Evolutionary conservation across 2,888 invertebrate species (phyloP).

Genomic region (Eupithecia exiguata): DNA sequence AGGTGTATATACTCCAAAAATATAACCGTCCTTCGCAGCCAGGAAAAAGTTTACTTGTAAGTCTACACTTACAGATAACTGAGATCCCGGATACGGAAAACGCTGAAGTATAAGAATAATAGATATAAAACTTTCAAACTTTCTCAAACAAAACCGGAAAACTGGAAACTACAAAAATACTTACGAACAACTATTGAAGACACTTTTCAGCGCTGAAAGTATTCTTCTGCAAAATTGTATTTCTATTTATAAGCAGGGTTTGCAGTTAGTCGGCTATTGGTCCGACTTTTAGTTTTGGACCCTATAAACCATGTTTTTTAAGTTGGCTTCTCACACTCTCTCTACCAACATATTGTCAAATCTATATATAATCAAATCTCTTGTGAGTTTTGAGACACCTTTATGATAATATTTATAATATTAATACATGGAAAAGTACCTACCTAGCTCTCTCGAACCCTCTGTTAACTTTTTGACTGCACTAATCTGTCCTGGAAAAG

Average conservation of each 20-base stretch:
- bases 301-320: neutral
- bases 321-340: neutral
- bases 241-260: conserved; percentile 18
- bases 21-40: neutral
- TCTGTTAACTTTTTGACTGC: neutral
- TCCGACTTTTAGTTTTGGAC: conserved; percentile 12
- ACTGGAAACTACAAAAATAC: conserved; percentile 23
- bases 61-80: neutral
- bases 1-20: neutral
- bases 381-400: no score
- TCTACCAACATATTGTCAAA: no score
- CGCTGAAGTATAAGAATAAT: neutral
- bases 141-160: conserved; percentile 20
- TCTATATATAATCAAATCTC: no score
- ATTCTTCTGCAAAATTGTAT: conserved; percentile 28
- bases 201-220: conserved; percentile 27
- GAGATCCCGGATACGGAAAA: neutral
- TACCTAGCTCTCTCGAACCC: neutral
- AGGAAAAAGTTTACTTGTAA: neutral
- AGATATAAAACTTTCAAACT: conserved; percentile 14
- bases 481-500: neutral
- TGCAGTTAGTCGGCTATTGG: conserved; percentile 2
- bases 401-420: no score
- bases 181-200: conserved; percentile 23
- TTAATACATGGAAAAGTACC: neutral